Percentiles rank a stretch among this genome's conserved stretches.
phyloP scores from a whole-genome alignment of 2,888 invertebrate species.

The Crocallis elinguaria region DNA sequence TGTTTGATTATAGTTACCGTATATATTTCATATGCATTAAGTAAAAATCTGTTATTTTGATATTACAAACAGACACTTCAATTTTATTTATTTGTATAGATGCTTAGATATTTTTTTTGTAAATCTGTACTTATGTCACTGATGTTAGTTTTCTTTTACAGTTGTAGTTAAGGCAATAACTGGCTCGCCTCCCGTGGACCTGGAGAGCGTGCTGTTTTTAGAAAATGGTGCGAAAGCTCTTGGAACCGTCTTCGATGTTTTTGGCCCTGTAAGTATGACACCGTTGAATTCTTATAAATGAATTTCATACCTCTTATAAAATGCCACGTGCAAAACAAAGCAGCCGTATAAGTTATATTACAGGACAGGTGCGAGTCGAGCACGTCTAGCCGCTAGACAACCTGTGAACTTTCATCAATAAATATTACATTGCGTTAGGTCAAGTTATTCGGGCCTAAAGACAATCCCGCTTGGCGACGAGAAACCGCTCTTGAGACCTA shows the following conservation, averaged over 20 bases:
- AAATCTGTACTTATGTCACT: neutral
- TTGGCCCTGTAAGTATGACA: slow-evolving; percentile 87
- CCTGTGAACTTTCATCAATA: neutral
- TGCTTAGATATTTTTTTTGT: no score
- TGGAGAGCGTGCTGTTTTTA: slow-evolving; percentile 94
- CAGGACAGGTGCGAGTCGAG: neutral
- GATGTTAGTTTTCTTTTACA: slow-evolving; percentile 68
- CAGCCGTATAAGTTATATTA: no score
- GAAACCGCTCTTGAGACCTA: slow-evolving; percentile 7
- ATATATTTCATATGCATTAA: no score
- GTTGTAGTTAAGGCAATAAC: slow-evolving; percentile 91
- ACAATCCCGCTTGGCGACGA: slow-evolving; percentile 9
- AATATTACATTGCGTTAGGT: slow-evolving; percentile 18
- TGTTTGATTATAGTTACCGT: no score
- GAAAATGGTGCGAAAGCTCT: slow-evolving; percentile 90
- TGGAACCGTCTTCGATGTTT: slow-evolving; percentile 95
- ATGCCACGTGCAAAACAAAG: no score
- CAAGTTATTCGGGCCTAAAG: slow-evolving; percentile 7
- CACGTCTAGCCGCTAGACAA: neutral
- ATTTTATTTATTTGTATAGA: no score
- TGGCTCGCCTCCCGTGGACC: slow-evolving; percentile 90
- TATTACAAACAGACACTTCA: no score
- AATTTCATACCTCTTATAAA: no score
- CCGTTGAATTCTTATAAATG: neutral
- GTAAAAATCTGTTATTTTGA: no score